Conservation (phyloP, 2,113 vertebrate genomes). For the zebrafish (Danio rerio) region DNA sequence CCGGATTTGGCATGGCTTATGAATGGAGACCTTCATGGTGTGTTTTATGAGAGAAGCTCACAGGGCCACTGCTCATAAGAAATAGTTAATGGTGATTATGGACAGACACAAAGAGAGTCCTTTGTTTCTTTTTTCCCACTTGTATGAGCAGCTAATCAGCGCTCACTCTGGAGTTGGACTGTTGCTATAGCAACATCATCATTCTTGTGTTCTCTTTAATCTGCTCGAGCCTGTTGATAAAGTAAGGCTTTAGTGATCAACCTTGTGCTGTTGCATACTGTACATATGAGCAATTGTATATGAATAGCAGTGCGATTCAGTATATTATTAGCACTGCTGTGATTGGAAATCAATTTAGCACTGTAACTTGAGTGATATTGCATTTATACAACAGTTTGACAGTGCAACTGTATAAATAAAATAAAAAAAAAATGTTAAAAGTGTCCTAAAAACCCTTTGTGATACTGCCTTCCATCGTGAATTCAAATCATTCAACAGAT, state of each 20-base stretch:
- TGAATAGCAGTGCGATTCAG: too few relatives aligned
- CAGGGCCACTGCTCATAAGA: conserved; percentile 33
- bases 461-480: too few relatives aligned
- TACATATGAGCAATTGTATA: too few relatives aligned
- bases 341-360: too few relatives aligned
- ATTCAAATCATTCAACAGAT: too few relatives aligned
- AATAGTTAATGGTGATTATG: conserved; percentile 32
- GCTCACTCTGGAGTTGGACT: conserved; percentile 71
- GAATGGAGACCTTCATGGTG: conserved; percentile 61
- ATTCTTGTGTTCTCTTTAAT: conserved; percentile 76
- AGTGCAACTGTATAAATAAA: too few relatives aligned
- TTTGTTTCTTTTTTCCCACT: conserved; percentile 59
- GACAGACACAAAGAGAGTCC: conserved; percentile 49
- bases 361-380: too few relatives aligned
- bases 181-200: conserved; percentile 83
- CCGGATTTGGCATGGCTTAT: conserved; percentile 62
- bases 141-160: conserved; percentile 76
- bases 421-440: too few relatives aligned
- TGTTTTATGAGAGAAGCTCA: conserved; percentile 59
- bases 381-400: too few relatives aligned
- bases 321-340: too few relatives aligned
- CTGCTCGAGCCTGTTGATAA: conserved; percentile 75
- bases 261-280: conserved; percentile 67
- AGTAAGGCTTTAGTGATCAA: conserved; percentile 70
- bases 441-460: too few relatives aligned